Evolutionary conservation across 2,113 vertebrate genomes (phyloP).

Genomic region (Gadus chalcogrammus): DNA sequence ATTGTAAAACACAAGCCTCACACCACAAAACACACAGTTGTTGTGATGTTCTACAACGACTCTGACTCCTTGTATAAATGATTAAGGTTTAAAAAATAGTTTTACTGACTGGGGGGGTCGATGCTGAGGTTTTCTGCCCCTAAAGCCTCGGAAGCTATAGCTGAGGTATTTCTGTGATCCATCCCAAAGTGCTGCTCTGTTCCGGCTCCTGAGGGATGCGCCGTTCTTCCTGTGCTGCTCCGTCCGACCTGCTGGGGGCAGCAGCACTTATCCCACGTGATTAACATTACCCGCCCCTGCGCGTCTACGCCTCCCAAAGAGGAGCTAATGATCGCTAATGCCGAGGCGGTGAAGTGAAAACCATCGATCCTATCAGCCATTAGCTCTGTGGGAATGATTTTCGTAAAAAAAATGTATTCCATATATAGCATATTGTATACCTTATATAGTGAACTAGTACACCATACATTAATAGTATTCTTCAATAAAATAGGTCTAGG

Average conservation of each 20-base stretch:
- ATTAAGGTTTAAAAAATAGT: too few relatives aligned
- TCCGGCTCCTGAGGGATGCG: slow-evolving; percentile 31
- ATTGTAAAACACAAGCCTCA: neutral
- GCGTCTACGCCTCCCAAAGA: neutral
- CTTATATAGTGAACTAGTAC: neutral
- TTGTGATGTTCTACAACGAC: too few relatives aligned
- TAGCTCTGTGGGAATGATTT: neutral
- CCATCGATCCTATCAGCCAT: neutral
- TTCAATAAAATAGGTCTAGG: too few relatives aligned
- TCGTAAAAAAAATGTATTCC: too few relatives aligned
- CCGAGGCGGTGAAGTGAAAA: neutral
- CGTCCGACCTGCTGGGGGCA: slow-evolving; percentile 20
- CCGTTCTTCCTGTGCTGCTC: slow-evolving; percentile 32
- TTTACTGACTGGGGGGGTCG: slow-evolving; percentile 12
- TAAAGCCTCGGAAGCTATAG: slow-evolving; percentile 43
- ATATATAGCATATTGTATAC: neutral
- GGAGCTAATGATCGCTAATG: neutral
- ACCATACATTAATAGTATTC: too few relatives aligned
- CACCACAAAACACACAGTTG: neutral
- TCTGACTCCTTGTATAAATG: too few relatives aligned
- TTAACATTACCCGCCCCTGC: slow-evolving; percentile 22
- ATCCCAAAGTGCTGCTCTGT: slow-evolving; percentile 34
- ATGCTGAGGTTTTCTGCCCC: slow-evolving; percentile 41
- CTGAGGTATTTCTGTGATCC: slow-evolving; percentile 29
- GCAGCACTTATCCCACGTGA: slow-evolving; percentile 31